A percentile compares a stretch with the other conserved stretches of the same genome.
Conservation (phyloP, 1,140 invertebrate genomes). For the Pogonomyrmex barbatus region DNA sequence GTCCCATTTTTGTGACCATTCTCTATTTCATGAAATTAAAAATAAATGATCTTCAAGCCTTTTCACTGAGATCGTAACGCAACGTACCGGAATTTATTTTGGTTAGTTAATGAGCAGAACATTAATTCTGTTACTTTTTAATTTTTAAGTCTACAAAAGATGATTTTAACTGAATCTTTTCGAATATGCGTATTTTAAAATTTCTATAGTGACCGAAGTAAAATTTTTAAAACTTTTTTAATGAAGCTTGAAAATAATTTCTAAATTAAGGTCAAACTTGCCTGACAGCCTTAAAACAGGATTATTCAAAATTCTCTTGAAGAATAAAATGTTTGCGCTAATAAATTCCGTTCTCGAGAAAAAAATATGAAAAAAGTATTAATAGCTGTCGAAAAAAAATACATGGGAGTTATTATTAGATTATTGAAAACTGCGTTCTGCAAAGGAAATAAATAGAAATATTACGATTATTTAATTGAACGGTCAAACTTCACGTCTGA, state of each 20-base stretch:
- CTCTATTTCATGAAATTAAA: constrained; percentile 3
- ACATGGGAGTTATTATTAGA: not conserved
- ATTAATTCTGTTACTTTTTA: constrained; percentile 6
- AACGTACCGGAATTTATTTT: not conserved
- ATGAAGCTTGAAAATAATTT: not conserved
- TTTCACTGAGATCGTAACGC: constrained; percentile 17
- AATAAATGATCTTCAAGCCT: not conserved
- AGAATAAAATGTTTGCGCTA: not conserved
- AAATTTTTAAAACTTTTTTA: not conserved
- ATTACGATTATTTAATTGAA: constrained; percentile 21
- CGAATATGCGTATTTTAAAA: not conserved
- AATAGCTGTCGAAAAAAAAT: not conserved
- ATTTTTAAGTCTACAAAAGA: not conserved
- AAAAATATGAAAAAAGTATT: not conserved
- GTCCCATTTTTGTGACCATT: not conserved
- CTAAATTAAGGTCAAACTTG: not conserved
- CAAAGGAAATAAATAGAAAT: not conserved
- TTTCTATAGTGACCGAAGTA: not conserved
- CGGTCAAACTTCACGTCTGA: not conserved
- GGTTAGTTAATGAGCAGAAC: not conserved
- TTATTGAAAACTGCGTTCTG: not conserved
- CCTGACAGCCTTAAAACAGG: not conserved
- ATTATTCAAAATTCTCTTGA: not conserved
- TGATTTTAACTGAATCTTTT: not conserved
- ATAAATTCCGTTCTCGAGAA: not conserved